Conservation (phyloP, 2,888 invertebrate species). For the Drosophila ezoana region DNA sequence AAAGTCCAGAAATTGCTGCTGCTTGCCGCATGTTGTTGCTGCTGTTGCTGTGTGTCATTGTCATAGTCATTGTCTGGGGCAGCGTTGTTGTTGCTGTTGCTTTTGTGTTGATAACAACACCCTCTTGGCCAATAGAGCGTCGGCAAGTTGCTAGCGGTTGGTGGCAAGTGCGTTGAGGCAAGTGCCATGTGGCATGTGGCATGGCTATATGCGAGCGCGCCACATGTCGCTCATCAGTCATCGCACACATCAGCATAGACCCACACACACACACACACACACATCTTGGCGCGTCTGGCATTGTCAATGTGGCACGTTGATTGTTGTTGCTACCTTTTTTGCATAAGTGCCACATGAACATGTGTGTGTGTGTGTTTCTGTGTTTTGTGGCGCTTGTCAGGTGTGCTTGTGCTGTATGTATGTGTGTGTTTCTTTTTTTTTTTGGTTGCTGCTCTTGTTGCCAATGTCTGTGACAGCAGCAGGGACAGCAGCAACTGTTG, state of each 20-base stretch:
- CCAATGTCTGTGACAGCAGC: constrained; percentile 57
- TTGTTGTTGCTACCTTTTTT: constrained; percentile 79
- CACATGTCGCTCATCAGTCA: constrained; percentile 76
- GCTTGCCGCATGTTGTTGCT: constrained; percentile 11
- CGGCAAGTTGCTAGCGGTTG: constrained; percentile 15
- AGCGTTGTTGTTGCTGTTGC: constrained; percentile 19
- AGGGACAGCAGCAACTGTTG: constrained; percentile 19
- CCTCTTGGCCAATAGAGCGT: constrained; percentile 75
- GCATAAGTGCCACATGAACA: constrained; percentile 69
- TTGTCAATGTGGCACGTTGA: constrained; percentile 78
- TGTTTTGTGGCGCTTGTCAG: constrained; percentile 42
- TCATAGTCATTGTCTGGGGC: constrained; percentile 42
- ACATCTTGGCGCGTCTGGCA: constrained; percentile 65
- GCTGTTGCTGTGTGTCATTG: constrained; percentile 8
- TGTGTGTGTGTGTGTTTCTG: constrained; percentile 19
- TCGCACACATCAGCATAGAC: constrained; percentile 34
- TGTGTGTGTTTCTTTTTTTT: constrained; percentile 15
- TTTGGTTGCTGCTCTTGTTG: constrained; percentile 54
- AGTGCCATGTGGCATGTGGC: constrained; percentile 40
- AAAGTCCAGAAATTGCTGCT: constrained; percentile 38
- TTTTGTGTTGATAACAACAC: constrained; percentile 69
- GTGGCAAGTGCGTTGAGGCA: constrained; percentile 48
- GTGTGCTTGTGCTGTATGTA: constrained; percentile 38
- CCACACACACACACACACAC: constrained; percentile 32
- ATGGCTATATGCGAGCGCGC: constrained; percentile 44